A percentile compares a stretch with the other conserved stretches of the same genome.
These are phyloP conservation scores for Drosophila trichaetosa DNA, from an alignment of 2,888 invertebrate species.

Conservation along the genomic window DNA sequence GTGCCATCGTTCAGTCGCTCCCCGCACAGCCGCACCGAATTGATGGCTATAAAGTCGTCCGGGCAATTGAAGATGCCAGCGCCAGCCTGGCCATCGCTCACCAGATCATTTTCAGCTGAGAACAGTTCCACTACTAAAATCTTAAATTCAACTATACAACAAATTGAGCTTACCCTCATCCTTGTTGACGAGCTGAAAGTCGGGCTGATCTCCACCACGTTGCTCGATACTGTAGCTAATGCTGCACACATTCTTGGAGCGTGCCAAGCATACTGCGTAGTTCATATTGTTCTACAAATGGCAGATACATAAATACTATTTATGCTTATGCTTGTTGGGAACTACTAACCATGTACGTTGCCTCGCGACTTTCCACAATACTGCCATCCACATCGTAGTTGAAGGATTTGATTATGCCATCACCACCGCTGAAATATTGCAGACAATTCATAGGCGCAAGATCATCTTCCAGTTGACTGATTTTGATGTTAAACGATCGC, in stretches of 20 bases:
- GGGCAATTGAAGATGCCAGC: conserved; percentile 91
- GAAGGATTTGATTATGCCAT: conserved; percentile 89
- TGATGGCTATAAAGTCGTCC: conserved; percentile 90
- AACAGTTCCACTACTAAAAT: conserved; percentile 7
- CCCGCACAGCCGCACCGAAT: conserved; percentile 90
- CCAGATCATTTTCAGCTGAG: conserved; percentile 87
- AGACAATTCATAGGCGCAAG: conserved; percentile 88
- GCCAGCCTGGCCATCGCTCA: conserved; percentile 90
- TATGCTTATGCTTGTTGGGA: neutral
- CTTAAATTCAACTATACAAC: neutral
- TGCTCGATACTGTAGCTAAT: conserved; percentile 87
- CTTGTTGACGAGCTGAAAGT: conserved; percentile 89
- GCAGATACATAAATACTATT: neutral
- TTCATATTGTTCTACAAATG: conserved; percentile 89
- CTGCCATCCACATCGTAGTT: conserved; percentile 88
- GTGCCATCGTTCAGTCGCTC: conserved; percentile 90
- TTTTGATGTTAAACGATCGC: conserved; percentile 88
- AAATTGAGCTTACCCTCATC: conserved; percentile 86
- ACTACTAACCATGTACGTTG: conserved; percentile 88
- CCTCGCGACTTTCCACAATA: conserved; percentile 86
- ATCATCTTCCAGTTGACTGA: conserved; percentile 85
- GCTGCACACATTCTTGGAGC: conserved; percentile 88
- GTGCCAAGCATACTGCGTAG: conserved; percentile 90
- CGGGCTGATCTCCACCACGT: conserved; percentile 85
- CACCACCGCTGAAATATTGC: conserved; percentile 88